Evolutionary conservation across 2,888 invertebrate genomes (phyloP).

Genomic region (Cerceris rybyensis): DNA sequence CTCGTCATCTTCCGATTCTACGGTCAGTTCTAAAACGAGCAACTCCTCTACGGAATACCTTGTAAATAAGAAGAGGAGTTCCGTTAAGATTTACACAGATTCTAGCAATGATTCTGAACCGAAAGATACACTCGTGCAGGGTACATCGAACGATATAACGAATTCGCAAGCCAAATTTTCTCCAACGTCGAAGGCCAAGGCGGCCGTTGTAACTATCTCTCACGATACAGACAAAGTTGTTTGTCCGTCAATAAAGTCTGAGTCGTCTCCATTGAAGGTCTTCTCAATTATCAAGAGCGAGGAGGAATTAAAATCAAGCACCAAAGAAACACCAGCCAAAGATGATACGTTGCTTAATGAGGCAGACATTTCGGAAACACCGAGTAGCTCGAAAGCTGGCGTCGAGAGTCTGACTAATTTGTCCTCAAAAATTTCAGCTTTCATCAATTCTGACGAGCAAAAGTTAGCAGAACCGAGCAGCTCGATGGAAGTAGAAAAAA

Average conservation of each 20-base stretch:
- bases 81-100: conserved; percentile 54
- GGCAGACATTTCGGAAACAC: conserved; percentile 77
- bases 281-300: conserved; percentile 66
- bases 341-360: conserved; percentile 72
- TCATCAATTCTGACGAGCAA: conserved; percentile 62
- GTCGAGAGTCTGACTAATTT: conserved; percentile 75
- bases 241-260: conserved; percentile 27
- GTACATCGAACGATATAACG: not conserved
- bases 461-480: conserved; percentile 23
- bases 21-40: conserved; percentile 44
- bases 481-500: conserved; percentile 12
- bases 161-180: not conserved
- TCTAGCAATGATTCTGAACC: conserved; percentile 55
- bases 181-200: not conserved
- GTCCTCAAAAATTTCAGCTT: conserved; percentile 74
- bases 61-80: conserved; percentile 38
- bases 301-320: conserved; percentile 36
- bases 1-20: conserved; percentile 60
- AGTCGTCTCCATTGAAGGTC: conserved; percentile 73
- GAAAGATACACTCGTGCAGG: conserved; percentile 14
- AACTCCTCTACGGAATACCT: conserved; percentile 51
- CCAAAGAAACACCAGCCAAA: conserved; percentile 76
- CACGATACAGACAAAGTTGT: not conserved
- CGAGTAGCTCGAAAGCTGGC: conserved; percentile 75
- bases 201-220: not conserved